phyloP scores from a whole-genome alignment of 2,888 invertebrate species.

The Macropis europaea region DNA sequence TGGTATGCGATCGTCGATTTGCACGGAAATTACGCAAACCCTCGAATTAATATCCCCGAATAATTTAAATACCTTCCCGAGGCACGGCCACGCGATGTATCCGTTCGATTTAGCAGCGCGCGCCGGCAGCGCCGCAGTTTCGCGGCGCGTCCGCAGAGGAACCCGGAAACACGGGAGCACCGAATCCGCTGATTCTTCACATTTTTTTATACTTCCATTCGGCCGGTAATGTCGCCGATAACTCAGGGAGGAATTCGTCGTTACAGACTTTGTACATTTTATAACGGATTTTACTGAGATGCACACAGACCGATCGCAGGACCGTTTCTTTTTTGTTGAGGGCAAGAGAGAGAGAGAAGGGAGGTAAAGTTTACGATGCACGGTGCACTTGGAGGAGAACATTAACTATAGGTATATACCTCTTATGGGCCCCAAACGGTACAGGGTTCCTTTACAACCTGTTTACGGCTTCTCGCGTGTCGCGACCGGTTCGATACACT shows the following conservation, averaged over 20 bases:
- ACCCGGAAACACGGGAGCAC: neutral
- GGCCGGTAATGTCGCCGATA: neutral
- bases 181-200: neutral
- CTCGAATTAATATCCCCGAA: no score
- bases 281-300: slow-evolving; percentile 12
- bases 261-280: slow-evolving; percentile 1
- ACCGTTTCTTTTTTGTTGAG: neutral
- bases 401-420: slow-evolving; percentile 9
- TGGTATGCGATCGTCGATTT: no score
- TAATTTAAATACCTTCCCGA: no score
- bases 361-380: slow-evolving; percentile 19
- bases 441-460: slow-evolving; percentile 59
- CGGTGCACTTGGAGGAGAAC: slow-evolving; percentile 7
- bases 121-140: no score
- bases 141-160: neutral
- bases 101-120: no score
- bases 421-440: slow-evolving; percentile 45
- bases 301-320: neutral
- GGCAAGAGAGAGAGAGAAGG: neutral
- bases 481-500: slow-evolving; percentile 45
- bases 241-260: slow-evolving; percentile 1
- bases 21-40: no score
- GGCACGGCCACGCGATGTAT: no score
- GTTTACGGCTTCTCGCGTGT: slow-evolving; percentile 58
- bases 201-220: slow-evolving; percentile 8